phyloP scores from a whole-genome alignment of 2,797 vertebrate species.

The Anisognathus igniventris region DNA sequence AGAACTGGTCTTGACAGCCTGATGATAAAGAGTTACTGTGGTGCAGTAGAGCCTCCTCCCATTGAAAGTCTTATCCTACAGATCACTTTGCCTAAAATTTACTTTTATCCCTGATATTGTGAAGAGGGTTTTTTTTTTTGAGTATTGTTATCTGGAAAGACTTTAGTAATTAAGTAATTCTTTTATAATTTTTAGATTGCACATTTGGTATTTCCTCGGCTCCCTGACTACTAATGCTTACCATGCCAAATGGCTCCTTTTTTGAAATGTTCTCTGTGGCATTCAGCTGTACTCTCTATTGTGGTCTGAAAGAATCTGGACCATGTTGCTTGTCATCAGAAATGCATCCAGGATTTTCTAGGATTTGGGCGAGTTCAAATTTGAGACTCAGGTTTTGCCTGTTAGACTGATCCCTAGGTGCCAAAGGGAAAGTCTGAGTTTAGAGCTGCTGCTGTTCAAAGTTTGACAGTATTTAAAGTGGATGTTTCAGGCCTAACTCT shows the following conservation, averaged over 20 bases:
- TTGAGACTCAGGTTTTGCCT: neutral
- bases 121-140: neutral
- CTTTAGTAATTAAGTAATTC: neutral
- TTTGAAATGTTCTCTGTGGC: neutral
- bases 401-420: neutral
- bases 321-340: slow-evolving; percentile 17
- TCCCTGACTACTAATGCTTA: neutral
- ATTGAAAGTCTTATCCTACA: neutral
- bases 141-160: neutral
- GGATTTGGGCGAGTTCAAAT: neutral
- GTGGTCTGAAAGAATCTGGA: slow-evolving; percentile 35
- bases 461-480: slow-evolving; percentile 51
- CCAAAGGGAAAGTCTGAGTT: slow-evolving; percentile 33
- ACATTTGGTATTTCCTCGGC: neutral
- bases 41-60: neutral
- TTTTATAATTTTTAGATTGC: neutral
- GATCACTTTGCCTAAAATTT: neutral
- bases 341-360: slow-evolving; percentile 34
- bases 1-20: neutral
- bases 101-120: neutral
- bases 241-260: neutral
- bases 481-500: slow-evolving; percentile 33
- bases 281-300: slow-evolving; percentile 10
- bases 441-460: slow-evolving; percentile 39
- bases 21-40: neutral